Evolutionary conservation across 2,888 invertebrate genomes (phyloP).

Genomic region (Lasioglossum zephyrum): DNA sequence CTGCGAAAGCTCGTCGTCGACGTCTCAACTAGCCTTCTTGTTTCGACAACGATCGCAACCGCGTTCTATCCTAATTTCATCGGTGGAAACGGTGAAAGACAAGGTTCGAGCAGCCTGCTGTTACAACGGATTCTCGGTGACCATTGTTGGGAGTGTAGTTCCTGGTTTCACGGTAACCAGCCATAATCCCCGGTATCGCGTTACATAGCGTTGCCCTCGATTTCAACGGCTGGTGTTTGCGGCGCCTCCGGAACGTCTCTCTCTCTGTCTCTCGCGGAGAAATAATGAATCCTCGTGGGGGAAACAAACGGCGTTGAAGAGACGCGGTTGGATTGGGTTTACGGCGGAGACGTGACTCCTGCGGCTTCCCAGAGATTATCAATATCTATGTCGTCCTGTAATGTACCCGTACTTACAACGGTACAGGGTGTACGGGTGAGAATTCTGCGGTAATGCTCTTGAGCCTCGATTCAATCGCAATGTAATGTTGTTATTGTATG

Average conservation of each 20-base stretch:
- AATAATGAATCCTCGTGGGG: slow-evolving; percentile 15
- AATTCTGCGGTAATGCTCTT: background rate
- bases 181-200: slow-evolving; percentile 17
- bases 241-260: background rate
- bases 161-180: background rate
- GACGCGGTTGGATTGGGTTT: background rate
- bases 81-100: background rate
- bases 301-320: background rate
- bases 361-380: background rate
- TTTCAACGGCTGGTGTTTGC: slow-evolving; percentile 2
- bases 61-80: background rate
- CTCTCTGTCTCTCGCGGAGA: background rate
- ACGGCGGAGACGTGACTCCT: background rate
- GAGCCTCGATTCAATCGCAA: background rate
- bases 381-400: background rate
- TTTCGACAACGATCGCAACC: background rate
- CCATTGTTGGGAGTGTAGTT: background rate
- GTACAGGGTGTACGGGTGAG: background rate
- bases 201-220: slow-evolving; percentile 14
- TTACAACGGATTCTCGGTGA: slow-evolving; percentile 1
- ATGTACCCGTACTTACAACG: background rate
- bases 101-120: background rate
- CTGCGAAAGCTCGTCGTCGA: background rate
- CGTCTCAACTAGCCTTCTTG: background rate
- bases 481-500: background rate